Conservation (phyloP, 2,113 vertebrate genomes). For the Arenaria interpres region DNA sequence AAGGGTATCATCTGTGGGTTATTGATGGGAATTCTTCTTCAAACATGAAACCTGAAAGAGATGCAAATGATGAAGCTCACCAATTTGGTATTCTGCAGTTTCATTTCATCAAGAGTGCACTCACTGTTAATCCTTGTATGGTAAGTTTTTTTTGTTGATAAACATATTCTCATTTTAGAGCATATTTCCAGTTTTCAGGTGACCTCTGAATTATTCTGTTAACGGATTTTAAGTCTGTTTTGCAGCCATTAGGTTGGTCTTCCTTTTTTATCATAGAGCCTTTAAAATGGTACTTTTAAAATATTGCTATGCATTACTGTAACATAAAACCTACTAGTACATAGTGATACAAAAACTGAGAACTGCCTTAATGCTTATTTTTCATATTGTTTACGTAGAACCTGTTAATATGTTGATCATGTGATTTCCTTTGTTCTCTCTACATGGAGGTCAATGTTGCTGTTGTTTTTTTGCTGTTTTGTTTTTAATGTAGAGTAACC, state of each 20-base stretch:
- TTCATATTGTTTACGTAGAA: neutral
- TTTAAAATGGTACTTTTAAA: neutral
- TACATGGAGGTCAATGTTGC: neutral
- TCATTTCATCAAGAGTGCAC: conserved; percentile 97
- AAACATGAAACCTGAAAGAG: conserved; percentile 48
- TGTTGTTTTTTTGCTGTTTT: neutral
- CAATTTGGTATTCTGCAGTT: conserved; percentile 91
- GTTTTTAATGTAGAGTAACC: conserved; percentile 85
- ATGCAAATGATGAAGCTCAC: conserved; percentile 61
- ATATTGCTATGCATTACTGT: neutral
- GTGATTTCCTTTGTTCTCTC: neutral
- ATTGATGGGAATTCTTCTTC: conserved; percentile 76
- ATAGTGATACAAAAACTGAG: neutral
- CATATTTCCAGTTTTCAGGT: neutral
- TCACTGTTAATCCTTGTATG: conserved; percentile 97
- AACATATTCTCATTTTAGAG: neutral
- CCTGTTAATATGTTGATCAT: neutral
- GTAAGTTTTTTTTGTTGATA: conserved; percentile 75
- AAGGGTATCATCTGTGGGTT: conserved; percentile 97
- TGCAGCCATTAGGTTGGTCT: neutral
- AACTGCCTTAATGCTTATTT: neutral
- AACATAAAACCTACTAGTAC: neutral
- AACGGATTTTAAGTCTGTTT: neutral
- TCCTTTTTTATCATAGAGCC: neutral
- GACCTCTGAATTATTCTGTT: neutral